Percentiles rank a stretch among this genome's conserved stretches.
These are phyloP conservation scores for Acleris holmiana DNA, from an alignment of 2,888 invertebrate species.

Conservation along the genomic window DNA sequence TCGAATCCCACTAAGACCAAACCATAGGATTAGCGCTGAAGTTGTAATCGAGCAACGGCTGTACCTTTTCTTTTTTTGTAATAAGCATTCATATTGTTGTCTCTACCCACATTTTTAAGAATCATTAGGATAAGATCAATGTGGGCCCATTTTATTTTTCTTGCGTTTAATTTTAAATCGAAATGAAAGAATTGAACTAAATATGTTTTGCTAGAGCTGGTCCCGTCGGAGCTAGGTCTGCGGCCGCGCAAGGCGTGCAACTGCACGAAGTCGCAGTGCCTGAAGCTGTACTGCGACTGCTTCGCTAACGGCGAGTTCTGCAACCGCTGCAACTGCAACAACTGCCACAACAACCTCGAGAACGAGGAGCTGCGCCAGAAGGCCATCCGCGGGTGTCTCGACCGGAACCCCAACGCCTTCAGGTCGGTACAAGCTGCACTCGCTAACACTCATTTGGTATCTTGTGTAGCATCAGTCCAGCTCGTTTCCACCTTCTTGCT, in stretches of 20 bases:
- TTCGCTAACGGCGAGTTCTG: conserved; percentile 99
- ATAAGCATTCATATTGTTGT: too few relatives aligned
- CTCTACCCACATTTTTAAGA: too few relatives aligned
- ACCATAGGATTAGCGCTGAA: too few relatives aligned
- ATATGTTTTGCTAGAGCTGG: conserved; percentile 47
- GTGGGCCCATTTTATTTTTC: not conserved
- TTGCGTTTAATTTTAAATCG: too few relatives aligned
- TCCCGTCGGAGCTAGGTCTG: conserved; percentile 69
- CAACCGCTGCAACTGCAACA: conserved; percentile 98
- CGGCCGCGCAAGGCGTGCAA: conserved; percentile 97
- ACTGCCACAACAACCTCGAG: conserved; percentile 97
- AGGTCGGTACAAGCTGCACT: conserved; percentile 74
- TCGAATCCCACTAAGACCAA: too few relatives aligned
- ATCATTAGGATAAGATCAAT: not conserved
- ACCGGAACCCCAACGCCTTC: conserved; percentile 98
- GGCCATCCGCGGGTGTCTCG: conserved; percentile 97
- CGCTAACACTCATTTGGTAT: not conserved
- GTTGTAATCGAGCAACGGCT: not conserved
- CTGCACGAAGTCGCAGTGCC: conserved; percentile 99
- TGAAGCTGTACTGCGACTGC: conserved; percentile 99
- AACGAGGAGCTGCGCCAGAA: conserved; percentile 97
- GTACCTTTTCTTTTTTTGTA: not conserved
- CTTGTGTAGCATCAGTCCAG: too few relatives aligned
- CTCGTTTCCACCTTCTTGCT: too few relatives aligned
- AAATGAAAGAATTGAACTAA: too few relatives aligned